Evolutionary conservation across 2,888 invertebrate genomes (phyloP).

Genomic region (Acanthacorydalis orientalis): DNA sequence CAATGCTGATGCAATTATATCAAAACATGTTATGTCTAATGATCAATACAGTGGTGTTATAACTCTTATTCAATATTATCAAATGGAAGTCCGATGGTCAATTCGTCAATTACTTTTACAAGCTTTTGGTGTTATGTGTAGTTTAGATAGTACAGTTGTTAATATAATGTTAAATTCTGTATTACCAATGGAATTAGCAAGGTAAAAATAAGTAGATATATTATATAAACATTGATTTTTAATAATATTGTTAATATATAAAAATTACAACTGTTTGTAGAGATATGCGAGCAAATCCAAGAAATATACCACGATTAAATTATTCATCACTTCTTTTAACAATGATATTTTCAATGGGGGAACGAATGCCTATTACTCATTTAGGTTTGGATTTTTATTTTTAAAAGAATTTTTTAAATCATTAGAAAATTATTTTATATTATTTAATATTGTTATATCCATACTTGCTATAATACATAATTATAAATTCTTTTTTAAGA

Average conservation of each 20-base stretch:
- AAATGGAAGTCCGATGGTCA: constrained; percentile 86
- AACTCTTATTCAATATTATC: constrained; percentile 81
- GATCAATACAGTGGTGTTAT: constrained; percentile 73
- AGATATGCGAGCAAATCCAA: constrained; percentile 63
- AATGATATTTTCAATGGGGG: constrained; percentile 81
- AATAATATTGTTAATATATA: not conserved
- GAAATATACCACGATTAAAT: constrained; percentile 61
- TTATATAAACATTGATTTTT: constrained; percentile 2
- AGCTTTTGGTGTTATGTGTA: constrained; percentile 78
- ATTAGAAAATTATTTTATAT: too few relatives aligned
- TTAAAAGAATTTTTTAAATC: not conserved
- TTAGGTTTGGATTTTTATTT: constrained; percentile 42
- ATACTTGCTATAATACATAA: too few relatives aligned
- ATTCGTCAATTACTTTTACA: constrained; percentile 66
- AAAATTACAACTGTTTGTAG: constrained; percentile 22
- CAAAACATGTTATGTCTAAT: constrained; percentile 65
- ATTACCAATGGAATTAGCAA: constrained; percentile 78
- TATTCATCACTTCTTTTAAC: constrained; percentile 71
- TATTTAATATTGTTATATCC: too few relatives aligned
- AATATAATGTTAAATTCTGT: constrained; percentile 74
- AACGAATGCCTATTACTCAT: constrained; percentile 75
- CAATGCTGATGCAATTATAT: constrained; percentile 81
- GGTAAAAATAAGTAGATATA: constrained; percentile 26
- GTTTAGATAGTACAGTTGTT: constrained; percentile 63
- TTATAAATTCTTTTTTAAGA: too few relatives aligned